Percentiles rank a stretch among this genome's conserved stretches.
Conservation (phyloP, 2,113 vertebrate genomes). For the Corythaeola cristata region DNA sequence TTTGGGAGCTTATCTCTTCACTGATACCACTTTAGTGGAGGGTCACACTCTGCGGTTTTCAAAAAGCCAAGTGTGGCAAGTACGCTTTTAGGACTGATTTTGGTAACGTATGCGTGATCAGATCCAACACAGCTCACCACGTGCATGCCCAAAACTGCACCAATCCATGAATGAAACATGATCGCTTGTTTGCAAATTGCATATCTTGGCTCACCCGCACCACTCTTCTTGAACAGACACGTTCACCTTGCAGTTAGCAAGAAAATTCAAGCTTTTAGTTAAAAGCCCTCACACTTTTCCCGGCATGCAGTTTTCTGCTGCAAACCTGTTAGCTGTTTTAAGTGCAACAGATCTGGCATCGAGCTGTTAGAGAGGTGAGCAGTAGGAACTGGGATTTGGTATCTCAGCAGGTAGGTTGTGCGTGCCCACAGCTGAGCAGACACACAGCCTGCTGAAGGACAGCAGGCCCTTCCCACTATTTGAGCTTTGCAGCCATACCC, state of each 20-base stretch:
- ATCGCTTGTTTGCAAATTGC: neutral
- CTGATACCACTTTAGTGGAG: neutral
- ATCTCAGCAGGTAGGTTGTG: neutral
- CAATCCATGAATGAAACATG: neutral
- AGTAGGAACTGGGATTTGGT: neutral
- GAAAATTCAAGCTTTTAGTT: neutral
- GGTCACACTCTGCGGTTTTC: neutral
- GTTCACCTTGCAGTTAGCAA: neutral
- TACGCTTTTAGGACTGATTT: neutral
- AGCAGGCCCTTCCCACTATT: neutral
- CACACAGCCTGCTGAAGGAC: neutral
- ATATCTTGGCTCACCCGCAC: neutral
- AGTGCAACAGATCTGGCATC: neutral
- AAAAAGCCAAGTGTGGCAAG: neutral
- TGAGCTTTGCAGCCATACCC: neutral
- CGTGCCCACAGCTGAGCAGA: neutral
- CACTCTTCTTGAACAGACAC: neutral
- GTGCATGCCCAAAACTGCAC: neutral
- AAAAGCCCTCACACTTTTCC: neutral
- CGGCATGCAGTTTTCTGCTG: neutral
- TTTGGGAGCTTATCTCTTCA: neutral
- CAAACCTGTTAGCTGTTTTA: neutral
- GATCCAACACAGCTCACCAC: neutral
- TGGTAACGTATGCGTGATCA: neutral
- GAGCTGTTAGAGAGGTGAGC: neutral